Evolutionary conservation across 2,888 invertebrate species (phyloP), one percentile per base, ranked within the genome.

Genomic region (Nymphalis polychloros): DNA sequence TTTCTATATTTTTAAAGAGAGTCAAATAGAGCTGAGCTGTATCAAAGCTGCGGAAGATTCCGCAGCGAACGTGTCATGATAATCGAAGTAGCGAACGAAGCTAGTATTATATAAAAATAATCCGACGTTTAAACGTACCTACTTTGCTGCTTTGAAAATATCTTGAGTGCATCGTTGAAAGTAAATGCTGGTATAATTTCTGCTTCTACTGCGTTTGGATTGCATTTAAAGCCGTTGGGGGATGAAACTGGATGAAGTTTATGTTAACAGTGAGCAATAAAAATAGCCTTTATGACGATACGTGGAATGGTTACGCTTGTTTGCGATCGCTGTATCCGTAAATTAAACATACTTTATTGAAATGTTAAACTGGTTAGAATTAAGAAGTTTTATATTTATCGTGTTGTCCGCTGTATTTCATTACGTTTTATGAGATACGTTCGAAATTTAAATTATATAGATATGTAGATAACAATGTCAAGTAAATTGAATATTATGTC

Each of bases 111-210:
- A 85, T 84, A 86, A 85, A 88, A 86, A 88, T 88, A 86, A 85
- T 82, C 84, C 77, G 78, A 79, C 81, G 81, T 87, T 87, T 85
- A 71, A 85, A 84, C 27, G 27, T 31, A 31, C 83, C 80, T 79
- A 83, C 79, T 80, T 82, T 81, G 75, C 81, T 73, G 81, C 84
- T 86, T 82, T 85, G 57, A 82, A 86, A 86, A 88, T 88, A 86
- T 87, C 90, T 88, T 85, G 86, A 90, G 88, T 86, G 89, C 90
- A 88, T 87, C 90, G 90, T 90, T 91, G 90, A 90, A 88, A 90
- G 88, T 90, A 90, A 91, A 91, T 90, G 87, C 80, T 81, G 84
- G 81, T 84, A 88, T 90, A 90, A 90, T 91, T 92, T 80, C 85
- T 84, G 81, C 79, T 89, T 86, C 84, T 79, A 88, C 84, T 87